Evolutionary conservation across 2,888 invertebrate species (phyloP).

Genomic region (Athripsodes cinereus): DNA sequence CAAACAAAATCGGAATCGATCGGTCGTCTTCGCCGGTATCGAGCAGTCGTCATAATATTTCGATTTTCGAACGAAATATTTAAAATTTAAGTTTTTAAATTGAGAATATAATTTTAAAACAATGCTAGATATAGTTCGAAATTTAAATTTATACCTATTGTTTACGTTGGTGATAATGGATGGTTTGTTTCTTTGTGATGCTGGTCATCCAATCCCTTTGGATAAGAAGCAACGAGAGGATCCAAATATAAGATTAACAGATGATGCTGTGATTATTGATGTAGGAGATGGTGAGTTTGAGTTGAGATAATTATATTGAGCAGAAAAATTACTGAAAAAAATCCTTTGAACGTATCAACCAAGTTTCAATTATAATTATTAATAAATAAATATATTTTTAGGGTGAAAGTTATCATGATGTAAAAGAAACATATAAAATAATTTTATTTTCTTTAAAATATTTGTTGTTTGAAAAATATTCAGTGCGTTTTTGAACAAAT

Average conservation of each 20-base stretch:
- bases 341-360: too few relatives aligned
- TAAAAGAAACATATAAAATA: neutral
- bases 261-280: slow-evolving; percentile 47
- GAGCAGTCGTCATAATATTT: too few relatives aligned
- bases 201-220: slow-evolving; percentile 5
- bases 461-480: neutral
- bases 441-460: neutral
- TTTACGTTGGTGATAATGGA: neutral
- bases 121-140: neutral
- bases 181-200: neutral
- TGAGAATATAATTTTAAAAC: too few relatives aligned
- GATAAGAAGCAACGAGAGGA: slow-evolving; percentile 18
- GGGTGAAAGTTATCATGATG: neutral
- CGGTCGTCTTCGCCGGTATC: too few relatives aligned
- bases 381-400: neutral
- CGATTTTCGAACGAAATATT: too few relatives aligned
- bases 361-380: neutral
- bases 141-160: neutral
- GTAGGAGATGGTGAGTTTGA: slow-evolving; percentile 48
- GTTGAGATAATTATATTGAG: neutral
- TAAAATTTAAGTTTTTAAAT: too few relatives aligned
- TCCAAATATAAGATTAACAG: slow-evolving; percentile 30
- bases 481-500: neutral
- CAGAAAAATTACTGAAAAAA: neutral
- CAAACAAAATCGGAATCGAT: too few relatives aligned